Conservation (phyloP, 2,797 vertebrate genomes). For the Argentina silus region DNA sequence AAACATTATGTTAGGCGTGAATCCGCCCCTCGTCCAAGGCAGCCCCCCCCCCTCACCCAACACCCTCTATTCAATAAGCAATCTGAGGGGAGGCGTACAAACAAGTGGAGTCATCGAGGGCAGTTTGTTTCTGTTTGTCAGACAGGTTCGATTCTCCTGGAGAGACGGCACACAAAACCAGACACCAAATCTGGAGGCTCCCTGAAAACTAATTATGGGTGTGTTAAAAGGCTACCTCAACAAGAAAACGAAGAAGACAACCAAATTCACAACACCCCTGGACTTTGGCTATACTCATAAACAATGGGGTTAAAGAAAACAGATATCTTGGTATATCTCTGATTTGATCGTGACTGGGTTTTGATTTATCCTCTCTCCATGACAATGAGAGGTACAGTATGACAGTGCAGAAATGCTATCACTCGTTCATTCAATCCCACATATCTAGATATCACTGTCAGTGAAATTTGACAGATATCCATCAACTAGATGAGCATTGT, state of each 20-base stretch:
- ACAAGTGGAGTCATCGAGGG: slow-evolving; percentile 56
- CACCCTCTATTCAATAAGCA: slow-evolving; percentile 72
- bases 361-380: not conserved
- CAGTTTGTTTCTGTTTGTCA: slow-evolving; percentile 75
- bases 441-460: slow-evolving; percentile 54
- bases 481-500: slow-evolving; percentile 56
- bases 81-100: slow-evolving; percentile 66
- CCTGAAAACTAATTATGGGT: slow-evolving; percentile 78
- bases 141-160: slow-evolving; percentile 75
- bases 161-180: slow-evolving; percentile 68
- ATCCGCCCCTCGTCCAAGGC: slow-evolving; percentile 34
- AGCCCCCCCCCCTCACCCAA: not conserved
- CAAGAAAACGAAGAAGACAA: slow-evolving; percentile 63
- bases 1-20: slow-evolving; percentile 61
- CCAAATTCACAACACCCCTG: slow-evolving; percentile 60
- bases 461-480: slow-evolving; percentile 62
- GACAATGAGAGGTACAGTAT: slow-evolving; percentile 9
- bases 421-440: slow-evolving; percentile 40
- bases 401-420: slow-evolving; percentile 4
- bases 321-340: too few relatives aligned
- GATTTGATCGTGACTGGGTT: not conserved
- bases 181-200: slow-evolving; percentile 68
- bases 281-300: slow-evolving; percentile 50
- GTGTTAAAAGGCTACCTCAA: slow-evolving; percentile 75
- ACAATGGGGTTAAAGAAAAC: slow-evolving; percentile 26